Percentiles rank a stretch among this genome's conserved stretches.
These are phyloP conservation scores for Lophura nycthemera DNA, from an alignment of 2,113 vertebrate species.

Conservation along the genomic window DNA sequence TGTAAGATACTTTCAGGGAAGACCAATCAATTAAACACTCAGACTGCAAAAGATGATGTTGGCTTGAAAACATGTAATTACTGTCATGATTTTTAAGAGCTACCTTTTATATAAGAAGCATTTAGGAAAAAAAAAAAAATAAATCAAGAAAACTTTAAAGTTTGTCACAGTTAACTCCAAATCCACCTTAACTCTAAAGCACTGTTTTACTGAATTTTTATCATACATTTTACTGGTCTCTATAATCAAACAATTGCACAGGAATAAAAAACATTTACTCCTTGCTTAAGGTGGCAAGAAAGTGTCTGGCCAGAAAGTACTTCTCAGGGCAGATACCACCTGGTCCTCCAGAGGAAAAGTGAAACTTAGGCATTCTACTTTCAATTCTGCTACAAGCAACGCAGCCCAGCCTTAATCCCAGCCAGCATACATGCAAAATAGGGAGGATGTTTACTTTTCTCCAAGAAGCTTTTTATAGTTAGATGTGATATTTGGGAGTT, in stretches of 20 bases:
- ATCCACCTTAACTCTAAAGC: neutral
- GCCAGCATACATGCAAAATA: neutral
- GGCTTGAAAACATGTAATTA: neutral
- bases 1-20: neutral
- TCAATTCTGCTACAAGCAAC: neutral
- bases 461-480: neutral
- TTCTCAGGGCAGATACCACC: neutral
- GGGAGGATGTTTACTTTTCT: neutral
- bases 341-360: neutral
- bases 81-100: neutral
- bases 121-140: neutral
- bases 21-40: neutral
- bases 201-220: neutral
- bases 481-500: neutral
- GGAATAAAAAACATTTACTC: fast-evolving
- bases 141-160: neutral
- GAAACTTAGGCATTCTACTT: fast-evolving
- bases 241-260: neutral
- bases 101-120: neutral
- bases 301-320: fast-evolving
- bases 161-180: neutral
- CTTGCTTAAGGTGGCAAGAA: neutral
- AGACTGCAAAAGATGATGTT: neutral
- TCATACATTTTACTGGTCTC: neutral
- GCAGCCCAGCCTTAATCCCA: neutral